These are phyloP conservation scores for Poeciliopsis infans DNA, from an alignment of 2,797 vertebrate genomes.

Conservation along the genomic window DNA sequence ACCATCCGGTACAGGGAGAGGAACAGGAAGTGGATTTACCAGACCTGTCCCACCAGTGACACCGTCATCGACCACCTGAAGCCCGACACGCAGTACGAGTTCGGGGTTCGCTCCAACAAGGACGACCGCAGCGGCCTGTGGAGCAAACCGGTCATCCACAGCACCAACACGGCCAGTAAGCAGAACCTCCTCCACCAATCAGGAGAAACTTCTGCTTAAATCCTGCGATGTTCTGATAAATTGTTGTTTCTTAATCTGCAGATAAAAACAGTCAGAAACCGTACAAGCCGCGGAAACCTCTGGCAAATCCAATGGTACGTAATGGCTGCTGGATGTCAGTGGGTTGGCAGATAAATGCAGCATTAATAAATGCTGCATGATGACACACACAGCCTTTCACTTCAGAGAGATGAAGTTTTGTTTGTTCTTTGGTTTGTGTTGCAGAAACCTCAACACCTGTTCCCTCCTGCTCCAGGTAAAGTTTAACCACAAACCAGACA, in stretches of 20 bases:
- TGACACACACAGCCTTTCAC: neutral
- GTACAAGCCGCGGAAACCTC: conserved; percentile 54
- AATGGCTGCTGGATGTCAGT: neutral
- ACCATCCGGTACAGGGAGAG: conserved; percentile 93
- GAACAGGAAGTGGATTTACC: conserved; percentile 94
- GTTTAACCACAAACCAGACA: neutral
- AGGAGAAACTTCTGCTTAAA: neutral
- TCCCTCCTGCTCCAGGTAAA: conserved; percentile 71
- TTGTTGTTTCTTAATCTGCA: conserved; percentile 42
- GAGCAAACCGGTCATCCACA: conserved; percentile 89
- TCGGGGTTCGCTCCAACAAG: conserved; percentile 88
- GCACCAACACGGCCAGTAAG: conserved; percentile 86
- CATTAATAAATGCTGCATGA: neutral
- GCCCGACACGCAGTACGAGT: conserved; percentile 92
- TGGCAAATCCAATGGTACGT: conserved; percentile 31
- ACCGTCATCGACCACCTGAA: conserved; percentile 92
- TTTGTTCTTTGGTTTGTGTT: conserved; percentile 35
- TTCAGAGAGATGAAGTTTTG: neutral
- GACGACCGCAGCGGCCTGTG: conserved; percentile 85
- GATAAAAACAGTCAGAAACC: conserved; percentile 71
- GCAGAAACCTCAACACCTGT: conserved; percentile 67
- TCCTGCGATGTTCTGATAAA: neutral
- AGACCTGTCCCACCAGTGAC: conserved; percentile 92
- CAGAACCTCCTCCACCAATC: conserved; percentile 4
- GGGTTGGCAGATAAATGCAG: neutral